These are phyloP conservation scores for Benitochromis conjunctus DNA, from an alignment of 2,113 vertebrate genomes.

Conservation along the genomic window DNA sequence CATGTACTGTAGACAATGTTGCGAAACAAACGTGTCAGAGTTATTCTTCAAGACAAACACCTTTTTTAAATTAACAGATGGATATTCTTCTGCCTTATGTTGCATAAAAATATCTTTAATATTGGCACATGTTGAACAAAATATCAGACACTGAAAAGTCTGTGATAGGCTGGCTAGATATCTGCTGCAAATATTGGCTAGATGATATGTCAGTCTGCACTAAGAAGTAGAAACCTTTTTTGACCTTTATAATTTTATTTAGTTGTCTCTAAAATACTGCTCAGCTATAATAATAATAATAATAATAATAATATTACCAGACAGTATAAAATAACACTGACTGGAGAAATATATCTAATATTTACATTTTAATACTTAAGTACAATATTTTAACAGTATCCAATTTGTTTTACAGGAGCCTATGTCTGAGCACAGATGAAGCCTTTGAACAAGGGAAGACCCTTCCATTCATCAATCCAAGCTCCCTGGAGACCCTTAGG, in stretches of 20 bases:
- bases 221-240: neutral
- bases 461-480: constrained; percentile 78
- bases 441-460: constrained; percentile 81
- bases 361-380: neutral
- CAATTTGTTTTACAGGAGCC: constrained; percentile 37
- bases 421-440: constrained; percentile 70
- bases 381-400: neutral
- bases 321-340: neutral
- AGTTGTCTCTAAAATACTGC: neutral
- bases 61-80: neutral
- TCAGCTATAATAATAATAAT: neutral
- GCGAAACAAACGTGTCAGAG: neutral
- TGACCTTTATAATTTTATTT: neutral
- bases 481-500: constrained; percentile 76
- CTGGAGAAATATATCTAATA: neutral
- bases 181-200: neutral
- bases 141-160: neutral
- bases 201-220: neutral
- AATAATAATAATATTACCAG: neutral
- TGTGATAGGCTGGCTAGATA: neutral
- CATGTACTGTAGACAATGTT: neutral
- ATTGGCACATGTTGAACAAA: neutral
- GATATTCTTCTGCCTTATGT: neutral
- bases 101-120: neutral
- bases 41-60: neutral